These are phyloP conservation scores for Phengaris arion DNA, from an alignment of 2,888 invertebrate species.

Conservation along the genomic window DNA sequence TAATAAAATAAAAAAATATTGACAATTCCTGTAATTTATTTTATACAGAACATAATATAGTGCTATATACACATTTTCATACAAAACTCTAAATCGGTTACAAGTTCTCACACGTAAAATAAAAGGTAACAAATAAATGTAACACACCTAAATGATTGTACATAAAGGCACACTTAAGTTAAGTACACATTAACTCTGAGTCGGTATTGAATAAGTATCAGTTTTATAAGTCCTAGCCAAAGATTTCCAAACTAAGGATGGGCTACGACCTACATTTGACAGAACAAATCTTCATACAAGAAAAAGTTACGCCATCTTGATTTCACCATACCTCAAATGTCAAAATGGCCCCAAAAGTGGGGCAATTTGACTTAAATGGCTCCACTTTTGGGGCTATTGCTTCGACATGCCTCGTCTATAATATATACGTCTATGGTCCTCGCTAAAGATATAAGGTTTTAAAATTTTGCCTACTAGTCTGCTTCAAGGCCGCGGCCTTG, in stretches of 20 bases:
- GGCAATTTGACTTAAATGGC: no score
- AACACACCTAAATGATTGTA: conserved; percentile 35
- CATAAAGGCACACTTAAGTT: conserved; percentile 69
- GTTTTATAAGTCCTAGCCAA: background rate
- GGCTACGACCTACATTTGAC: no score
- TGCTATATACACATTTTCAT: conserved; percentile 34
- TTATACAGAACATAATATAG: conserved; percentile 32
- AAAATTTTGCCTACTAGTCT: no score
- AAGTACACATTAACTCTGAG: conserved; percentile 51
- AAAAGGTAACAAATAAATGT: conserved; percentile 38
- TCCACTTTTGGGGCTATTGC: no score
- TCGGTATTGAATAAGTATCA: background rate
- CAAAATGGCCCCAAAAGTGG: no score
- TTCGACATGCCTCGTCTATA: no score
- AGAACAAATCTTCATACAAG: no score
- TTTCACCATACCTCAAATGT: no score
- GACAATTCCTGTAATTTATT: conserved; percentile 28
- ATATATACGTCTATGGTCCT: no score
- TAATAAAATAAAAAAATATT: conserved; percentile 6
- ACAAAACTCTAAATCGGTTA: conserved; percentile 36
- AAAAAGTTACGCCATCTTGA: no score
- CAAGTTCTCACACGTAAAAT: conserved; percentile 22
- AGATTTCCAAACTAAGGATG: background rate
- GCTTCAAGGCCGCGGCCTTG: no score
- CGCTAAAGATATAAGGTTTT: no score